Conservation (phyloP, 2,797 vertebrate genomes). For the Anguilla pacifica region DNA sequence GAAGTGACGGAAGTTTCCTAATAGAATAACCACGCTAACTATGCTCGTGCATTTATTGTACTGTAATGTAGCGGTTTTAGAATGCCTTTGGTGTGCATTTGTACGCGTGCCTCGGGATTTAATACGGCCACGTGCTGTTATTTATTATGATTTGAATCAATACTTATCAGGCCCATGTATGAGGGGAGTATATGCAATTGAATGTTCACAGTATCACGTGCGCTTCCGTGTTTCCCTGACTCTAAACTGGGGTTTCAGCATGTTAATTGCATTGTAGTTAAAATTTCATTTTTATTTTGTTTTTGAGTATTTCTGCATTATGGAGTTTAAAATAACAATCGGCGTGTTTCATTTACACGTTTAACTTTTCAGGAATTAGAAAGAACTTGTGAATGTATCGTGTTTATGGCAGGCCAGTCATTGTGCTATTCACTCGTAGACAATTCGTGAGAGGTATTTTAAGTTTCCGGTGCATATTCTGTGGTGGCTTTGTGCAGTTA, state of each 20-base stretch:
- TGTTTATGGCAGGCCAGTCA: background rate
- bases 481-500: background rate
- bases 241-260: background rate
- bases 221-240: background rate
- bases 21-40: background rate
- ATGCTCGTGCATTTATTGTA: background rate
- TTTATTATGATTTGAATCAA: background rate
- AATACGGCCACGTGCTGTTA: background rate
- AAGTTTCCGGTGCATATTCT: background rate
- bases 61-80: background rate
- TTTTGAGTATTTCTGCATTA: background rate
- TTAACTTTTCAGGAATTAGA: background rate
- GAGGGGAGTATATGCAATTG: background rate
- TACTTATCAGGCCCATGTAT: background rate
- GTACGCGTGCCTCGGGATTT: background rate
- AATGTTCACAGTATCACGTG: background rate
- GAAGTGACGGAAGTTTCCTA: background rate
- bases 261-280: background rate
- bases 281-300: background rate
- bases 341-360: background rate
- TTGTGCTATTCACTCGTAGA: background rate
- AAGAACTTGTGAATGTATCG: background rate
- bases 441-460: background rate
- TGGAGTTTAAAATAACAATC: background rate
- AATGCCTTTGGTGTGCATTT: background rate